Evolutionary conservation across 2,113 vertebrate species (phyloP), one percentile per base, ranked within the genome.

Genomic region (Ophthalmolycus amberensis): DNA sequence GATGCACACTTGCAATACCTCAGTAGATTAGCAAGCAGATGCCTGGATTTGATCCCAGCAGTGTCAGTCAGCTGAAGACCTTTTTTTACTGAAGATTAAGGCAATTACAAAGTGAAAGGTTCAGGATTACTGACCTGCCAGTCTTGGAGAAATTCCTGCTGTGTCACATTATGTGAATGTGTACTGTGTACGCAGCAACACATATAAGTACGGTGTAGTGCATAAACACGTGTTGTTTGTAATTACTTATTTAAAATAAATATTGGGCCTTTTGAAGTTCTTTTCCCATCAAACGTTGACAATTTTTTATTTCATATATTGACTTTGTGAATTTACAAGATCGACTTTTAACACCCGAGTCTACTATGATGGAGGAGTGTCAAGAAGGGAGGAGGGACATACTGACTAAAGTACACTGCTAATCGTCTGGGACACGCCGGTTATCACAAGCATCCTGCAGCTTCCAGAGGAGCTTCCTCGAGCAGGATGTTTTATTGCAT

Each of bases 251-350:
- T 3, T 29, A 1, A 27, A 56, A 27, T 52, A 65, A 63, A 50
- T 63, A 75, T 52, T 75, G 59, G 34, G 29, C 20, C 20, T 9
- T 38, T 27, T 54, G 44, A 20, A 38, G 9, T 27, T 52, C 1
- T 66, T 29, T 42, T 29, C 34, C 34, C 16, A 42, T 22, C 16
- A 54, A 54, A 42, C 46, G 10, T 38, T 62, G 42, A 50, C 72
- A 37, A 14, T 32, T 48, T 74, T 15, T n/a, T 9, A 52, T 40
- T 38, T 40, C 32, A 40, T 22, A 27, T 64, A 64, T 20, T 50
- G 58, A 74, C 40, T 73, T 60, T 60, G 40, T 72, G 18, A 22
- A 44, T 60, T 59, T 68, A 32, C 9, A 34, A n/a, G 18, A 22
- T 34, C 58, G 25, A 46, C 56, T 48, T 37, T 37, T 27, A 29